Conservation (phyloP, 1,140 invertebrate genomes). For the Cardiocondyla obscurior region DNA sequence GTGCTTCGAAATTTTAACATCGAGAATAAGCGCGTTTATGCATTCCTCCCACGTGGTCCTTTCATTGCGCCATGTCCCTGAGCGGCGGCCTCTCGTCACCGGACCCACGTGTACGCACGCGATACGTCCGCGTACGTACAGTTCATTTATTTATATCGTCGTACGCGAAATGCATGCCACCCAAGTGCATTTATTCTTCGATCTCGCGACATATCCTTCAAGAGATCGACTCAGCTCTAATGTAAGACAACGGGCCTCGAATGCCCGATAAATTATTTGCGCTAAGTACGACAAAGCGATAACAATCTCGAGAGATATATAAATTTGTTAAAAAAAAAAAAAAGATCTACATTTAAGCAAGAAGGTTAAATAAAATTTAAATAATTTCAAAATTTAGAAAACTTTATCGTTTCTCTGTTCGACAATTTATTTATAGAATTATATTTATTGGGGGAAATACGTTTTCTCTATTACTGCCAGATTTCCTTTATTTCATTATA, state of each 20-base stretch:
- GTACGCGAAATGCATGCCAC: not conserved
- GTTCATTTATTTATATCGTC: conserved; percentile 11
- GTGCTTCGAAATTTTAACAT: conserved; percentile 8
- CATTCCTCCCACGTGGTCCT: conserved; percentile 42
- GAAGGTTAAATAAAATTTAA: no score
- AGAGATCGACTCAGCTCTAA: not conserved
- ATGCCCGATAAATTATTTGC: not conserved
- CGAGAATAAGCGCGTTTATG: not conserved
- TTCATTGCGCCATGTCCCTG: conserved; percentile 53
- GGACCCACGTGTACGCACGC: conserved; percentile 56
- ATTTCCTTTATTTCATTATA: no score
- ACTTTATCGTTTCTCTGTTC: no score
- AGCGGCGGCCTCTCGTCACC: conserved; percentile 53
- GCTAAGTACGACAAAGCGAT: not conserved
- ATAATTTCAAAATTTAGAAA: no score
- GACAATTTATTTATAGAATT: no score
- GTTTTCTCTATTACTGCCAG: no score
- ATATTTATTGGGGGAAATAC: no score
- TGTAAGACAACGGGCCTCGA: not conserved
- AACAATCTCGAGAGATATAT: not conserved
- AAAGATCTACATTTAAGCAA: no score
- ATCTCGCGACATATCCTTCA: not conserved
- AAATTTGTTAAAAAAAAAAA: no score
- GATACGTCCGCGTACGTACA: conserved; percentile 17
- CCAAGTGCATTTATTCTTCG: not conserved